Base-by-base conservation (phyloP, 2,888 invertebrate species). In the Schizotus pectinicornis region DNA sequence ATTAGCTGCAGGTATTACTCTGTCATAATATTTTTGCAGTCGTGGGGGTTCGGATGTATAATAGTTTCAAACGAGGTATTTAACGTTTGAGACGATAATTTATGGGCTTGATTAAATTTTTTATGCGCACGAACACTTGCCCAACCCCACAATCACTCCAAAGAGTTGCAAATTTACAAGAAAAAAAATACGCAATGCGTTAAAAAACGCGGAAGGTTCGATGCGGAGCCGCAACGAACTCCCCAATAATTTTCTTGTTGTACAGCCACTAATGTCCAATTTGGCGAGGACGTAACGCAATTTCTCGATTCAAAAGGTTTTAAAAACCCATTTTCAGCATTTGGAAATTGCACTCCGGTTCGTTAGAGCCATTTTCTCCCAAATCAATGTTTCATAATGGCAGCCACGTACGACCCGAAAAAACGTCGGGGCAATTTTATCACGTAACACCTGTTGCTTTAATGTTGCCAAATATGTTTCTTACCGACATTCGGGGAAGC, bases 11-110 rank as follows among this genome's bases (percentile, higher is more conserved):
- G 67, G 68, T 67, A 64, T 67, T 68, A 69, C 63, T 53, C 65
- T 64, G 70, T 70, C 70, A 60, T 67, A 70, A 68, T 70, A 70
- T 68, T 68, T 70, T 70, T 63, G 62, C 58, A 58, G 59, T 61
- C 59, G 43, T 56, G 46, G 60, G 57, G 53, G 55, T 59, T 51
- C 62, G 55, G 47, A 39, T 55, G 47, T 54, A 56, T 62, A 60
- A 67, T 63, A 64, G 63, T 65, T 63, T 65, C 54, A 51, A 59
- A 61, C 50, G 59, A 59, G 57, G 61, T 58, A 59, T 61, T 64
- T 64, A 64, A 57, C 56, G 52, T 58, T 55, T 56, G 35, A 14
- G 51, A 14, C 45, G 39, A 35, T 35, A 42, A 51, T 55, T 59
- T 54, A 54, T 54, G 34, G 34, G 37, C 37, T 49, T 49, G 57